These are phyloP conservation scores for Syngnathus floridae DNA, from an alignment of 2,113 vertebrate species.

Conservation along the genomic window DNA sequence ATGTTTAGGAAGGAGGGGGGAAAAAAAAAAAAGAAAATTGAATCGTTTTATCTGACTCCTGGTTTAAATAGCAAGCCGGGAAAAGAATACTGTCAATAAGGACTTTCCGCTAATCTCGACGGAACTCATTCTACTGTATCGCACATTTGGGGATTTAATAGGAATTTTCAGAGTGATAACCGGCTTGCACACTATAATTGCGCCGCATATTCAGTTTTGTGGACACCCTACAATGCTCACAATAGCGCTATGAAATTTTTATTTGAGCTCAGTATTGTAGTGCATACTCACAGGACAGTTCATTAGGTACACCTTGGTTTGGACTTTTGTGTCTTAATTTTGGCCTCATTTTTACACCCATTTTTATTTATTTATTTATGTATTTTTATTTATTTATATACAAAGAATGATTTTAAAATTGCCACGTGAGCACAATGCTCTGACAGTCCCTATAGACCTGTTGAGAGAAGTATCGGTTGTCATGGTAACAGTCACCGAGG, in stretches of 20 bases:
- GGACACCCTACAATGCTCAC: background rate
- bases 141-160: conserved; percentile 9
- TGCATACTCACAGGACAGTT: background rate
- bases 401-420: too few species aligned
- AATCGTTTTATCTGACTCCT: conserved; percentile 2
- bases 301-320: background rate
- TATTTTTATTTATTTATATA: too few species aligned
- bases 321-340: too few species aligned
- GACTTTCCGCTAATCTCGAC: background rate
- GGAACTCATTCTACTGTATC: background rate
- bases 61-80: conserved; percentile 4
- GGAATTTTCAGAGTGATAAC: conserved; percentile 14
- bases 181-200: conserved; percentile 4
- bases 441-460: conserved; percentile 52
- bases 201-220: background rate
- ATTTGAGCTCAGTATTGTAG: background rate
- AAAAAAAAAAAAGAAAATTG: background rate
- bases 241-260: background rate
- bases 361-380: too few species aligned
- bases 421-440: background rate
- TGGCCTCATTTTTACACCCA: too few species aligned
- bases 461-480: conserved; percentile 63
- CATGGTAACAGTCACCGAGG: conserved; percentile 60
- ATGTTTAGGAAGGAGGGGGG: background rate
- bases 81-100: conserved; percentile 1